Evolutionary conservation across 1,140 invertebrate genomes (phyloP).

Genomic region (Rhynchophorus ferrugineus): DNA sequence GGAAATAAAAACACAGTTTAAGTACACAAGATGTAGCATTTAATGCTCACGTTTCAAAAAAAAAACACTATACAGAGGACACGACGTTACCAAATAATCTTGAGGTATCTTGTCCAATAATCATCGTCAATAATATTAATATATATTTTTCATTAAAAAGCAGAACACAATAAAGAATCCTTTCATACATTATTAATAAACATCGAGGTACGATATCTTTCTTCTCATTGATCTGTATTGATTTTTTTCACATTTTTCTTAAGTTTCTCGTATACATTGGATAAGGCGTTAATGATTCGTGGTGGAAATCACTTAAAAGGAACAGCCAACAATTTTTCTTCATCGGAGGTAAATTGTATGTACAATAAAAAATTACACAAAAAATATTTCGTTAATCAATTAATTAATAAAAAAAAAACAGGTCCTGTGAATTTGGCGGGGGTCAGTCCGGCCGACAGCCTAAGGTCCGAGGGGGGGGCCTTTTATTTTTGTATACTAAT

Average conservation of each 20-base stretch:
- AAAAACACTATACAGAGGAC: constrained; percentile 58
- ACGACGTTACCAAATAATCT: constrained; percentile 41
- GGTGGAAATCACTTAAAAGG: constrained; percentile 44
- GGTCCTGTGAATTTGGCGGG: background rate
- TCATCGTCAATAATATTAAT: constrained; percentile 37
- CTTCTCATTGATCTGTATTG: constrained; percentile 42
- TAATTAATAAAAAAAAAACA: background rate
- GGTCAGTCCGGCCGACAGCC: background rate
- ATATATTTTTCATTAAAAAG: constrained; percentile 43
- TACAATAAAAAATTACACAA: constrained; percentile 31
- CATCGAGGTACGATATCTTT: constrained; percentile 41
- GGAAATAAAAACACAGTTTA: constrained; percentile 44
- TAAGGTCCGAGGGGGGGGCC: background rate
- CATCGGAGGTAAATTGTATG: constrained; percentile 39
- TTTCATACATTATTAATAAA: constrained; percentile 39
- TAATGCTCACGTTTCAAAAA: constrained; percentile 58
- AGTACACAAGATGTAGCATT: constrained; percentile 57
- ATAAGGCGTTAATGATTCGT: constrained; percentile 44
- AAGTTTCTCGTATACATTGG: constrained; percentile 43
- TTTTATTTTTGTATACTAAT: constrained; percentile 27
- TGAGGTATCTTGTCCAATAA: constrained; percentile 40
- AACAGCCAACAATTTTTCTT: constrained; percentile 42
- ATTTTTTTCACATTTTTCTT: too few relatives aligned
- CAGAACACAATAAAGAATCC: constrained; percentile 43
- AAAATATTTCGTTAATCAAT: too few relatives aligned